These are phyloP conservation scores for Cremastobaeus sp. DNA, from an alignment of 2,888 invertebrate species.

Conservation along the genomic window DNA sequence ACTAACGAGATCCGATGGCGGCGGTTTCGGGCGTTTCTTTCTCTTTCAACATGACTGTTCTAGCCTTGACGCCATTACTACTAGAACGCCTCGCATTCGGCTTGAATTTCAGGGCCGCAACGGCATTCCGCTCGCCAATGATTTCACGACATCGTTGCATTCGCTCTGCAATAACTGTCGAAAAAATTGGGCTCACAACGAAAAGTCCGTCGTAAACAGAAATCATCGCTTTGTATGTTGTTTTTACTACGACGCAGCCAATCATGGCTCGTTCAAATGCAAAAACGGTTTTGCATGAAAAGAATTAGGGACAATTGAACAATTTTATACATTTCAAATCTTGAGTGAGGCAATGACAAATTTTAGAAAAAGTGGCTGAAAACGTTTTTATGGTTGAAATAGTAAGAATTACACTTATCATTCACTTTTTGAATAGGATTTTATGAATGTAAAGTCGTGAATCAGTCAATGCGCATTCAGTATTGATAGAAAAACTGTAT, in stretches of 20 bases:
- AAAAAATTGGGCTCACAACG: constrained; percentile 16
- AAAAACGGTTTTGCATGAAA: constrained; percentile 38
- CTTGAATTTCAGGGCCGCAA: constrained; percentile 61
- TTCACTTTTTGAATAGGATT: no score
- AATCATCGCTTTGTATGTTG: constrained; percentile 7
- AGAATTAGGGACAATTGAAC: not conserved
- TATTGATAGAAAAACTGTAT: no score
- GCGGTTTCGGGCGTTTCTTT: constrained; percentile 61
- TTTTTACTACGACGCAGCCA: constrained; percentile 41
- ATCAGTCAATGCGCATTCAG: no score
- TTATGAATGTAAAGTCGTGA: no score
- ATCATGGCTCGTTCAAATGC: constrained; percentile 61
- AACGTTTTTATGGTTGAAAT: no score
- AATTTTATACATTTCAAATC: no score
- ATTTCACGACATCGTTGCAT: constrained; percentile 57
- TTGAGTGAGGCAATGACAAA: no score
- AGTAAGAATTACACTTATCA: no score
- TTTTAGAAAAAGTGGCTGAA: no score
- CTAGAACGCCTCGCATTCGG: constrained; percentile 59
- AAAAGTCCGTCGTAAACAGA: constrained; percentile 10
- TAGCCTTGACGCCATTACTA: constrained; percentile 62
- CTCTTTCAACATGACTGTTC: constrained; percentile 61
- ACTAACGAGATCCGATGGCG: constrained; percentile 55
- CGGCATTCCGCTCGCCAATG: constrained; percentile 57
- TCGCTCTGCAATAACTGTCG: constrained; percentile 39